Evolutionary conservation across 2,113 vertebrate species (phyloP).

Genomic region (Cyprinodon variegatus): DNA sequence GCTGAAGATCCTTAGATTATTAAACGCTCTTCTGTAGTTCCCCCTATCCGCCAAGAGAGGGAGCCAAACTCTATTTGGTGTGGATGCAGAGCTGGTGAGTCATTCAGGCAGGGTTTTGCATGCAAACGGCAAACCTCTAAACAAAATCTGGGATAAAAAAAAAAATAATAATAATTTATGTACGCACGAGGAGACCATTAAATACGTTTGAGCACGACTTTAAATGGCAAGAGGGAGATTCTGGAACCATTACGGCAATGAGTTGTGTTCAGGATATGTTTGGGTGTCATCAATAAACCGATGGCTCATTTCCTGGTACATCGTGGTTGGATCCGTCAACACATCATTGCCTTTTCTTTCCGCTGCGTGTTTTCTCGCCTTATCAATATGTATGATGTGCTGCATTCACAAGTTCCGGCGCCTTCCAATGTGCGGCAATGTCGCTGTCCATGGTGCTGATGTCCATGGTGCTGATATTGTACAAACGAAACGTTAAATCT

Average conservation of each 20-base stretch:
- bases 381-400: not conserved
- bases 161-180: not conserved
- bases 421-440: not conserved
- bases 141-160: conserved; percentile 37
- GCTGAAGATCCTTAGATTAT: not conserved
- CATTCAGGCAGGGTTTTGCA: conserved; percentile 56
- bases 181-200: not conserved
- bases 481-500: not conserved
- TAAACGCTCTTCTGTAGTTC: conserved; percentile 26
- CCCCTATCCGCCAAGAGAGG: conserved; percentile 37
- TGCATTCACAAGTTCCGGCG: not conserved
- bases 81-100: conserved; percentile 54
- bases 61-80: conserved; percentile 30
- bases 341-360: conserved; percentile 8
- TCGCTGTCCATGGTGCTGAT: conserved; percentile 70
- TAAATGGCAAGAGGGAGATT: not conserved
- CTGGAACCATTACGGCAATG: not conserved
- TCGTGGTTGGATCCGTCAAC: not conserved
- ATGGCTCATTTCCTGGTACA: conserved; percentile 16
- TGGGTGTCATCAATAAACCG: not conserved
- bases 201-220: not conserved
- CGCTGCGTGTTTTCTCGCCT: not conserved
- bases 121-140: conserved; percentile 40
- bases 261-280: not conserved
- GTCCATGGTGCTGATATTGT: not conserved